Evolutionary conservation across 2,113 vertebrate species (phyloP).

Genomic region (Hyaena hyaena): DNA sequence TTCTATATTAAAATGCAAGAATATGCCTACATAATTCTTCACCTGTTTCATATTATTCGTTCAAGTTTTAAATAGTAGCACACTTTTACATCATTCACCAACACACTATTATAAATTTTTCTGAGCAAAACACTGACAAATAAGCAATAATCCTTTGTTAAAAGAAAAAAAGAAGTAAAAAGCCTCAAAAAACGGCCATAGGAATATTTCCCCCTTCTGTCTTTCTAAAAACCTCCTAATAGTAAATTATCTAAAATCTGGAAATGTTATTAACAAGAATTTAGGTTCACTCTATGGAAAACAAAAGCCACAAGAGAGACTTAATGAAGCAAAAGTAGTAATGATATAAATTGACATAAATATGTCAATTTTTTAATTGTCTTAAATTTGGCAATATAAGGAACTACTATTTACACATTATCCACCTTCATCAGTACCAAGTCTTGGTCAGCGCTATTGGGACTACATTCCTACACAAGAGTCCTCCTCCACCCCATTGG

Average conservation of each 20-base stretch:
- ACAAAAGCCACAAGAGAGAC: background rate
- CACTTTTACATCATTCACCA: background rate
- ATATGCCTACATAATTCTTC: background rate
- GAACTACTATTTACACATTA: background rate
- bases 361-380: background rate
- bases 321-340: background rate
- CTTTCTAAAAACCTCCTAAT: background rate
- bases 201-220: background rate
- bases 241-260: background rate
- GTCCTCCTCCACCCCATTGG: background rate
- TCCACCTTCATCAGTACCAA: background rate
- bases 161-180: conserved; percentile 27
- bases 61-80: conserved; percentile 38
- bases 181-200: background rate
- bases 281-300: background rate
- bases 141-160: conserved; percentile 11
- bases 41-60: background rate
- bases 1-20: conserved; percentile 36
- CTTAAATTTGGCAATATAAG: background rate
- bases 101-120: background rate
- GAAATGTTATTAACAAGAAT: background rate
- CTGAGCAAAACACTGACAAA: background rate
- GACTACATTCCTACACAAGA: background rate
- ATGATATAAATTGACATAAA: background rate
- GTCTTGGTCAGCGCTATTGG: background rate